phyloP scores from a whole-genome alignment of 1,140 invertebrate genomes.

The Metaphire vulgaris region DNA sequence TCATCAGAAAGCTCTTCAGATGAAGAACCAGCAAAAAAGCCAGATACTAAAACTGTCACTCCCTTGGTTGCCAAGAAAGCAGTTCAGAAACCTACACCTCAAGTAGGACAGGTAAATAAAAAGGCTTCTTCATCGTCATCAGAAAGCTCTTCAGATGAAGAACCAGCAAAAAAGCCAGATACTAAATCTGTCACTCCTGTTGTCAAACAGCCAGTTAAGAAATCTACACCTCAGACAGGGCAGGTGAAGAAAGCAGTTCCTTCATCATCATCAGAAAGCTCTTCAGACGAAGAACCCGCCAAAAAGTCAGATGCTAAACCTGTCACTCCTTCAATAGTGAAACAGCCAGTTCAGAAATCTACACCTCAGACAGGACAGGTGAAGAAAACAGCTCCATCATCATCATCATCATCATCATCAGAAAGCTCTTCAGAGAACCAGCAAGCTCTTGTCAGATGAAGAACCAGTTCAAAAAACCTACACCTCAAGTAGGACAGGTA shows the following conservation, averaged over 20 bases:
- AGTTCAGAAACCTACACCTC: neutral
- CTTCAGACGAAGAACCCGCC: constrained; percentile 1
- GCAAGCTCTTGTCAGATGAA: no score
- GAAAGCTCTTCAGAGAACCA: constrained; percentile 5
- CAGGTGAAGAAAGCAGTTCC: neutral
- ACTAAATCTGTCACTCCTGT: neutral
- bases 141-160: neutral
- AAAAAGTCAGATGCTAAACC: neutral
- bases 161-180: neutral
- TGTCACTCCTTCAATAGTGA: constrained; percentile 26
- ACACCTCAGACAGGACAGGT: neutral
- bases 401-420: no score
- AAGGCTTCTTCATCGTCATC: neutral
- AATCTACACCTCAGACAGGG: constrained; percentile 14
- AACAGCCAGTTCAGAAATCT: constrained; percentile 22
- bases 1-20: neutral
- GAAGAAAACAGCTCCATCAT: neutral
- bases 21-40: neutral
- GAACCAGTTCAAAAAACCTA: neutral
- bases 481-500: neutral
- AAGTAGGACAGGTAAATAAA: neutral
- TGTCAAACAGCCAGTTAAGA: constrained; percentile 27
- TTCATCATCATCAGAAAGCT: constrained; percentile 1
- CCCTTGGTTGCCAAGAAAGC: no score
- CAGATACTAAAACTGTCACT: neutral